These are phyloP conservation scores for Gambusia holbrooki DNA, from an alignment of 2,113 vertebrate genomes.

Conservation along the genomic window DNA sequence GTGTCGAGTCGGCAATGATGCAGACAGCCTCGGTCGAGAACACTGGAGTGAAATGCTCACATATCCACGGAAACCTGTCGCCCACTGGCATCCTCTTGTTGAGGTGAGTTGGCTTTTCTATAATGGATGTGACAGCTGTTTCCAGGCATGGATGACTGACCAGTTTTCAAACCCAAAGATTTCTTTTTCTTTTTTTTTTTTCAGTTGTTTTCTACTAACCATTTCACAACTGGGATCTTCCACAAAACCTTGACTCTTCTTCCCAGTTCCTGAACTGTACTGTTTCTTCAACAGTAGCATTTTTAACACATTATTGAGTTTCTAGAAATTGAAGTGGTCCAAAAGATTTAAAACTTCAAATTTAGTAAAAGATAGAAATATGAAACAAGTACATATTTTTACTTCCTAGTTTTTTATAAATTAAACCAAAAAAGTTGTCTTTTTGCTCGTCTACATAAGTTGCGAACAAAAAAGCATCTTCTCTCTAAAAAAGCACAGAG, in stretches of 20 bases:
- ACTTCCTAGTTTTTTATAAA: no score
- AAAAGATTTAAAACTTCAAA: no score
- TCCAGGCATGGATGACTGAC: slow-evolving; percentile 7
- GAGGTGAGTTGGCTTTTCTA: slow-evolving; percentile 84
- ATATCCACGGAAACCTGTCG: slow-evolving; percentile 95
- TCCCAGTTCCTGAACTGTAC: background rate
- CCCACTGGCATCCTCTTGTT: slow-evolving; percentile 95
- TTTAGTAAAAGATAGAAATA: no score
- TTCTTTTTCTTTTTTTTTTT: slow-evolving; percentile 2
- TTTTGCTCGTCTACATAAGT: no score
- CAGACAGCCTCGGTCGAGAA: slow-evolving; percentile 91
- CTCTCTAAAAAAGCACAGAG: no score
- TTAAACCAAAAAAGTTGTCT: no score
- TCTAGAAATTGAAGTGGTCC: background rate
- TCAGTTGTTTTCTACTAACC: background rate
- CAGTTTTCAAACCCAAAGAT: background rate
- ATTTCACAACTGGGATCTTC: background rate
- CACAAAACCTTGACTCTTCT: background rate
- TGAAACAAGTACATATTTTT: no score
- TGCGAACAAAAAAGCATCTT: no score
- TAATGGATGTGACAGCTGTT: slow-evolving; percentile 20
- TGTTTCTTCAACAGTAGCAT: background rate
- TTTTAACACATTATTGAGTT: background rate
- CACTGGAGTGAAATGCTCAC: slow-evolving; percentile 99
- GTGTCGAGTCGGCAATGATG: slow-evolving; percentile 95